A percentile compares a stretch with the other conserved stretches of the same genome.
These are phyloP conservation scores for Genyomyrus donnyi DNA, from an alignment of 2,113 vertebrate species.

Conservation along the genomic window DNA sequence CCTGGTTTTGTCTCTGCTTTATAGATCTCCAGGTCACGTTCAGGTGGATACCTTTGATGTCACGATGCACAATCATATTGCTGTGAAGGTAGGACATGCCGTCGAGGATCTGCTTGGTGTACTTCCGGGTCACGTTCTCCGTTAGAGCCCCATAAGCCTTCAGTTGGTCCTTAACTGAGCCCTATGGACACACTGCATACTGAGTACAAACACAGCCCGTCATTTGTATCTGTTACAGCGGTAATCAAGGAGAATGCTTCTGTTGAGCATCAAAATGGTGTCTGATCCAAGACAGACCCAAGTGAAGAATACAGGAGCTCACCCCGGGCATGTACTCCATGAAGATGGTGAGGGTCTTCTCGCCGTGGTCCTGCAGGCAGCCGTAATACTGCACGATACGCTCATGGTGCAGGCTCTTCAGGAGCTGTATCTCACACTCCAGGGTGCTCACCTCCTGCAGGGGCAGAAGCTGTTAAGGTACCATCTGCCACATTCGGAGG, in stretches of 20 bases:
- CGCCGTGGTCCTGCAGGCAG: slow-evolving; percentile 77
- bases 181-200: slow-evolving; percentile 49
- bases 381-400: slow-evolving; percentile 93
- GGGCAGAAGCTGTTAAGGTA: neutral
- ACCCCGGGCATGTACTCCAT: slow-evolving; percentile 98
- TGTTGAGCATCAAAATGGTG: neutral
- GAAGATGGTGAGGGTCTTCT: slow-evolving; percentile 91
- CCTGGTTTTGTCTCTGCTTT: neutral
- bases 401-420: slow-evolving; percentile 90
- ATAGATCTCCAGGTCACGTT: neutral
- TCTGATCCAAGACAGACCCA: neutral
- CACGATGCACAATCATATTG: slow-evolving; percentile 97
- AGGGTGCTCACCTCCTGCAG: slow-evolving; percentile 87
- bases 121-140: slow-evolving; percentile 89
- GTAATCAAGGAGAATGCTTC: neutral
- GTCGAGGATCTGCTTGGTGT: slow-evolving; percentile 90
- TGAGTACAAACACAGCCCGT: neutral
- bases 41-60: slow-evolving; percentile 78
- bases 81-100: slow-evolving; percentile 92
- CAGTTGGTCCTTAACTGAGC: slow-evolving; percentile 91
- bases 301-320: slow-evolving; percentile 30
- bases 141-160: slow-evolving; percentile 91
- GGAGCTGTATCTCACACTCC: slow-evolving; percentile 92
- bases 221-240: neutral
- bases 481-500: neutral